Evolutionary conservation across 2,797 vertebrate genomes (phyloP).

Genomic region (Cryptoprocta ferox): DNA sequence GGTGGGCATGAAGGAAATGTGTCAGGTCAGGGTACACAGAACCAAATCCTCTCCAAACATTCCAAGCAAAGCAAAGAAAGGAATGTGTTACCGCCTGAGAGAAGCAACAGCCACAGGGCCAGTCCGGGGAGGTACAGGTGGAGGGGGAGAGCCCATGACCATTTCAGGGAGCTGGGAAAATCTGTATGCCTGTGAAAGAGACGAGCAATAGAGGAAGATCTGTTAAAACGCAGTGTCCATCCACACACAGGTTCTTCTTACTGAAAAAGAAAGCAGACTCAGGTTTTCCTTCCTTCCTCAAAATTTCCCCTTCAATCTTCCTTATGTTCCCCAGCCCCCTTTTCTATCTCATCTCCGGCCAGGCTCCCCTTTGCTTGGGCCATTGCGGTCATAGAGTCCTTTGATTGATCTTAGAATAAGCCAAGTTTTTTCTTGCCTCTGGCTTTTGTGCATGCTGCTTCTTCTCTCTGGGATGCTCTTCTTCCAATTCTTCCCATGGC

Average conservation of each 20-base stretch:
- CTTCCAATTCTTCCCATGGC: not conserved
- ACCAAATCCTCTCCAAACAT: not conserved
- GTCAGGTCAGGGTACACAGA: not conserved
- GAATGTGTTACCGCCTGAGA: slow-evolving; percentile 92
- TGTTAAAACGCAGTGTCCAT: not conserved
- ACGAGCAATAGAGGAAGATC: not conserved
- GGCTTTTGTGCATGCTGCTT: not conserved
- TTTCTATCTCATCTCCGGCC: not conserved
- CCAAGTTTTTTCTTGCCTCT: not conserved
- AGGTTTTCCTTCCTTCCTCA: not conserved
- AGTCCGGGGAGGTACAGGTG: slow-evolving; percentile 95
- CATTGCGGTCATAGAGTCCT: not conserved
- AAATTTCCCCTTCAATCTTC: too few relatives aligned
- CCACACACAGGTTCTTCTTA: not conserved
- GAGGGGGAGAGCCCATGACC: slow-evolving; percentile 95
- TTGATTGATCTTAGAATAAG: not conserved
- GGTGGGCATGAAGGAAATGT: not conserved
- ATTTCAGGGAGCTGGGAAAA: slow-evolving; percentile 99
- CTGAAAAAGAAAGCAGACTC: not conserved
- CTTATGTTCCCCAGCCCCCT: not conserved
- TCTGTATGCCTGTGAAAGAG: slow-evolving; percentile 92
- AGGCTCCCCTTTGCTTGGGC: not conserved
- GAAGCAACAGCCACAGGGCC: slow-evolving; percentile 94
- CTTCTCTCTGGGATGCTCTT: not conserved
- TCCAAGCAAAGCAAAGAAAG: slow-evolving; percentile 61